Evolutionary conservation across 2,113 vertebrate species (phyloP).

Genomic region (Colistium nudipinnis): DNA sequence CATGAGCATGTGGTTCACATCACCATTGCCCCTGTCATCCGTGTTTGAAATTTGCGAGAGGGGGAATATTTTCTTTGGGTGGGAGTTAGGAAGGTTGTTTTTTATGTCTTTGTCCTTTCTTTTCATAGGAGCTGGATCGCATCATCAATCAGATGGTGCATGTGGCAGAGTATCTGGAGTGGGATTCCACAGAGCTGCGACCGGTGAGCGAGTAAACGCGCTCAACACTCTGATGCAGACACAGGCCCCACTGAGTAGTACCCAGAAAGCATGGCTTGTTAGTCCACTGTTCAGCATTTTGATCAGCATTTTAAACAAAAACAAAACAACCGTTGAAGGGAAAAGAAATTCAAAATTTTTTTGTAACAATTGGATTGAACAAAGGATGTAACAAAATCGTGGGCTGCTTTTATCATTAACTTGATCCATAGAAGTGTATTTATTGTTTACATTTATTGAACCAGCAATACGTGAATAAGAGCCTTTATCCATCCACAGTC

Average conservation of each 20-base stretch:
- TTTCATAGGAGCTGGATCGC: slow-evolving; percentile 88
- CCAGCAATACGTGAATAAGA: background rate
- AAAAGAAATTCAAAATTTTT: no score
- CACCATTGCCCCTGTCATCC: background rate
- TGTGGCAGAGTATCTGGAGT: slow-evolving; percentile 93
- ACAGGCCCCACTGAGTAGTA: no score
- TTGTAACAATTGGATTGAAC: no score
- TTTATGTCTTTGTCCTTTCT: background rate
- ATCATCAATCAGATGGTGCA: slow-evolving; percentile 98
- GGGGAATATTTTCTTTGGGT: background rate
- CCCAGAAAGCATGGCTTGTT: no score
- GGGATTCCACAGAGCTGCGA: slow-evolving; percentile 92
- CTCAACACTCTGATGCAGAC: background rate
- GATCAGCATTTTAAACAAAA: no score
- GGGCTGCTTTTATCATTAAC: no score
- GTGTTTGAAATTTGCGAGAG: background rate
- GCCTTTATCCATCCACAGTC: background rate
- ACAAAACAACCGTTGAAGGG: no score
- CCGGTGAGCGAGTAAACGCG: slow-evolving; percentile 79
- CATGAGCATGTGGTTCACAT: background rate
- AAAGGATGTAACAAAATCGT: no score
- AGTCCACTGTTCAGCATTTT: no score
- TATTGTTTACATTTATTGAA: background rate
- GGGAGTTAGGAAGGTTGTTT: background rate
- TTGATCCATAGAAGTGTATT: no score